Conservation (phyloP, 23 tunicate genomes). For the Styela clava region DNA sequence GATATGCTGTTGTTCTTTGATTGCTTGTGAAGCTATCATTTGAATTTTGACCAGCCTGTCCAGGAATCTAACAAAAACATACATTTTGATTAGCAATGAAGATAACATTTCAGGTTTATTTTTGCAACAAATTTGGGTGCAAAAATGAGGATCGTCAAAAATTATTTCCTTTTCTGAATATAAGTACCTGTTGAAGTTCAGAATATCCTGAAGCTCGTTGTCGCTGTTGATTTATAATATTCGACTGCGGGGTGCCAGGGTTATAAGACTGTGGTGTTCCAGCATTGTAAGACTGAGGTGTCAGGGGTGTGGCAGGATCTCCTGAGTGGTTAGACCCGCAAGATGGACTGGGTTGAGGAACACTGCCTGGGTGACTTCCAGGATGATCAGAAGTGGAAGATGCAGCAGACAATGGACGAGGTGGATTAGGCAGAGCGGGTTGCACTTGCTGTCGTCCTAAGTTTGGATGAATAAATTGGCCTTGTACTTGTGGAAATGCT, state of each 20-base stretch:
- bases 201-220: constrained; percentile 9
- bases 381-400: constrained; percentile 40
- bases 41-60: not conserved
- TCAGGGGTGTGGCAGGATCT: constrained; percentile 40
- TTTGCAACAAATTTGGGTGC: too few relatives aligned
- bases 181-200: constrained; percentile 1
- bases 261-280: constrained; percentile 65
- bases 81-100: too few relatives aligned
- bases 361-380: constrained; percentile 48
- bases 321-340: constrained; percentile 38
- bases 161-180: not conserved
- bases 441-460: constrained; percentile 4
- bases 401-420: constrained; percentile 29
- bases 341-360: constrained; percentile 66
- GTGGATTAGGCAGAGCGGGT: constrained; percentile 11
- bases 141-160: too few relatives aligned
- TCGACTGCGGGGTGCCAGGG: constrained; percentile 43
- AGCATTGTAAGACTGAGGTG: constrained; percentile 44
- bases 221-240: constrained; percentile 21
- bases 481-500: not conserved
- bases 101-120: not conserved
- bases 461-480: constrained; percentile 15
- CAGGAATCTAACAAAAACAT: not conserved
- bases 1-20: not conserved
- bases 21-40: not conserved